Evolutionary conservation across 2,113 vertebrate genomes (phyloP), one percentile per base, ranked within the genome.

Genomic region (Piprites chloris): DNA sequence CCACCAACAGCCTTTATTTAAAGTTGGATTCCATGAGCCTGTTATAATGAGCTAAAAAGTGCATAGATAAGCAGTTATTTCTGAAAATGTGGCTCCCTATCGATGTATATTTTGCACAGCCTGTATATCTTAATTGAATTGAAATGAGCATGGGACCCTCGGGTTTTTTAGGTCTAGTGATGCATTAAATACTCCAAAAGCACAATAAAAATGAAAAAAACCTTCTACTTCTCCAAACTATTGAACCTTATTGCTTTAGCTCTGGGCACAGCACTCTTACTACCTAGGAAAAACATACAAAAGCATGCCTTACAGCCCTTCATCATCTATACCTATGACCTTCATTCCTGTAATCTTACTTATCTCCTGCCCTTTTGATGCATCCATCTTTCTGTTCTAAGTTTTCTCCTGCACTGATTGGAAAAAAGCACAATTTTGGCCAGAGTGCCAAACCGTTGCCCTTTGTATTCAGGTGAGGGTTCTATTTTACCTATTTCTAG

Each of bases 121-220:
- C 94, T 93, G 85, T 96, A 93, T 97, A 95, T 97, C 95, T 97
- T 95, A 97, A 97, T 96, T 97, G 95, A 96, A 96, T 82, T 96
- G 94, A 97, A 96, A 96, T 93, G 49, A 94, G 82, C 87, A 97
- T 94, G 35, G 50, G 86, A 90, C 95, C 93, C 91, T 50, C 46
- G 95, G 90, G 95, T 82, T 97, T 96, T 97, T 95, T 94, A 90
- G 85, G 85, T 95, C 97, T 97, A 96, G 85, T 81, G 94, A 96
- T 92, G 94, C 96, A 96, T 96, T 96, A 96, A 97, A 95, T 90
- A 93, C 84, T 91, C 87, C 62, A 80, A 92, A 95, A 96, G 78
- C 62, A 93, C 85, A 95, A 96, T 96, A 95, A 97, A 91, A 93
- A 23, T 28, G 26, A 91, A 87, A 92, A 86, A 63, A 32, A 0